Evolutionary conservation across 2,888 invertebrate genomes (phyloP).

Genomic region (Agrypnus murinus): DNA sequence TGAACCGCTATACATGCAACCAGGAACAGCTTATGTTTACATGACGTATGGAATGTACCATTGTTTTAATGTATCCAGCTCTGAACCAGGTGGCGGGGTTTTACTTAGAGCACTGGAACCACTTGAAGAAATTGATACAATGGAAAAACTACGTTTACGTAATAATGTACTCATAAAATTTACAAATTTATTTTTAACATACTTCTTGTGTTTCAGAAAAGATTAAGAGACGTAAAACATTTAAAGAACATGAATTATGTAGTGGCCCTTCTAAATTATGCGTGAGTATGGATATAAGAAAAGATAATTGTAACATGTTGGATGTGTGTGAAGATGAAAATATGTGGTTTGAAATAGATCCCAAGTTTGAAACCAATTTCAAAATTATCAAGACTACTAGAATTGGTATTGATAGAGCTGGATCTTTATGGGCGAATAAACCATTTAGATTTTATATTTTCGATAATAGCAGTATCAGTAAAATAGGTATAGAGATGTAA

Average conservation of each 20-base stretch:
- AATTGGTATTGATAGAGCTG: slow-evolving; percentile 78
- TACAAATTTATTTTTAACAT: not conserved
- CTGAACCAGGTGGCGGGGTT: slow-evolving; percentile 79
- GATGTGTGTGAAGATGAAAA: slow-evolving; percentile 72
- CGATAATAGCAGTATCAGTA: slow-evolving; percentile 75
- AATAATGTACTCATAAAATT: not conserved
- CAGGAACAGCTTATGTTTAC: slow-evolving; percentile 83
- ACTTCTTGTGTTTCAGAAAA: slow-evolving; percentile 21
- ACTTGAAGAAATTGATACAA: slow-evolving; percentile 74
- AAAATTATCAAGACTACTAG: slow-evolving; percentile 73
- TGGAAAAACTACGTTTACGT: slow-evolving; percentile 70
- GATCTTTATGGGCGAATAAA: slow-evolving; percentile 77
- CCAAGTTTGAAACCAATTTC: slow-evolving; percentile 59
- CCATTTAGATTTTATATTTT: slow-evolving; percentile 78
- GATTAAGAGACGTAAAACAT: slow-evolving; percentile 54
- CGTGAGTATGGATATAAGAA: slow-evolving; percentile 77
- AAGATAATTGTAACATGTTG: slow-evolving; percentile 73
- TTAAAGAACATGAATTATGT: slow-evolving; percentile 76
- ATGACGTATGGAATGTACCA: slow-evolving; percentile 84
- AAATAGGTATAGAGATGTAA: slow-evolving; percentile 72
- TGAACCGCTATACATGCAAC: slow-evolving; percentile 82
- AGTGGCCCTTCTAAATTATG: slow-evolving; percentile 85
- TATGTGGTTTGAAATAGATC: slow-evolving; percentile 72
- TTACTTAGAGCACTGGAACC: slow-evolving; percentile 80
- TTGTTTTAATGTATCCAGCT: slow-evolving; percentile 82